Conservation (phyloP, 2,113 vertebrate species). For the Atherinomorus stipes region DNA sequence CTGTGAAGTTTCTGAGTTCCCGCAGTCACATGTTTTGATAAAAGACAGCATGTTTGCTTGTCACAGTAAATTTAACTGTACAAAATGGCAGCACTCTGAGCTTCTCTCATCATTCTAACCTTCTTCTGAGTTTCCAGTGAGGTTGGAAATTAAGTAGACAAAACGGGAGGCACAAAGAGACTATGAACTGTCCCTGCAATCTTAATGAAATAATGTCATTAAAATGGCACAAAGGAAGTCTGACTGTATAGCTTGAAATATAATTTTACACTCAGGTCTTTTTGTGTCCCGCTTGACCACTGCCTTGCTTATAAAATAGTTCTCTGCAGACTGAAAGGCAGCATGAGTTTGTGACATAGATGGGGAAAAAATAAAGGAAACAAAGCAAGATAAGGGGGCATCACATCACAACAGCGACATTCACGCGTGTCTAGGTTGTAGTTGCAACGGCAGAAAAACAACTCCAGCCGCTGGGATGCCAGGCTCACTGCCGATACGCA, state of each 20-base stretch:
- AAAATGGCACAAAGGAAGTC: constrained; percentile 52
- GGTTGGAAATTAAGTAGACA: constrained; percentile 47
- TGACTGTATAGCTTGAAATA: constrained; percentile 60
- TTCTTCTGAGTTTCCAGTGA: constrained; percentile 53
- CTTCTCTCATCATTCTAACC: constrained; percentile 50
- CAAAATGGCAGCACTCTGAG: constrained; percentile 48
- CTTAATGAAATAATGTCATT: constrained; percentile 63
- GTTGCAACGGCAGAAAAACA: no score
- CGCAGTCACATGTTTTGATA: constrained; percentile 60
- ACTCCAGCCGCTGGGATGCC: no score
- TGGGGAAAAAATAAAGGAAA: constrained; percentile 57
- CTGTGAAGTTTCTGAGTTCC: constrained; percentile 37
- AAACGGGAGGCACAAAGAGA: constrained; percentile 39
- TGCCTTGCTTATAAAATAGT: constrained; percentile 53
- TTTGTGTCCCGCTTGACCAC: constrained; percentile 45
- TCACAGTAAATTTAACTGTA: constrained; percentile 63
- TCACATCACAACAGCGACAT: no score
- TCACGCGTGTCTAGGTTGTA: no score
- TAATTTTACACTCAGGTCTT: constrained; percentile 53
- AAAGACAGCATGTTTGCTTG: constrained; percentile 52
- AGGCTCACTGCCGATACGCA: no score
- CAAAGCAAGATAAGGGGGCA: constrained; percentile 44
- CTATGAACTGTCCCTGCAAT: constrained; percentile 38
- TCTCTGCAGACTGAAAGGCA: constrained; percentile 55
- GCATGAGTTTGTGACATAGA: constrained; percentile 60